Evolutionary conservation across 2,113 vertebrate genomes (phyloP), one percentile per base, ranked within the genome.

Genomic region (Pyrgilauda ruficollis): DNA sequence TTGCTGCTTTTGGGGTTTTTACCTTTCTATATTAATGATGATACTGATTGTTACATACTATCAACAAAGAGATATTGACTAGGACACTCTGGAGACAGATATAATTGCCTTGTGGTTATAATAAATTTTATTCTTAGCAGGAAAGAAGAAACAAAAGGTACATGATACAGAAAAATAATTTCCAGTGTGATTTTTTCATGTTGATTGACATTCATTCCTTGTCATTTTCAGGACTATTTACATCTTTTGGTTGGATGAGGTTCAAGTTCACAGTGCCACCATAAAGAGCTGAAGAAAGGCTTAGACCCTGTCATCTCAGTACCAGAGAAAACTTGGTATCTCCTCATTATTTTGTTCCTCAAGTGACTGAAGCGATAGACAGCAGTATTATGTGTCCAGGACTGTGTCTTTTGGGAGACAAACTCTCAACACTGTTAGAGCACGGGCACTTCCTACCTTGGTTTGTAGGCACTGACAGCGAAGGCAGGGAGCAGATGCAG

Each of bases 61-160:
- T 22, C 14, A 56, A 84, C 47, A 96, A 72, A 88, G 44, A 76
- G 20, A 46, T 84, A 95, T 94, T 39, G 68, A 95, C 93, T 74
- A 64, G 35, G 18, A 43, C 41, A 37, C 74, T 83, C 73, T 53
- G 43, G 27, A 93, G 66, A 80, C 46, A 85, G 74, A 78, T 37
- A 89, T 78, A 90, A 87, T 87, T 88, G 22, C 9, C n/a, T 88
- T 47, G 15, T 69, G n/a, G 10, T 69, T 92, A 43, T 55, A 90
- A 4, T 55, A 77, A 74, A 6, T 61, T 26, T 73, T 86, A 20
- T 58, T 82, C 31, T 73, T 77, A 78, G 20, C 4, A 6, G 31
- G 27, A 87, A 90, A 79, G n/a, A 77, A 53, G 53, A 86, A 90
- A 62, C 4, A 77, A 80, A 85, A 84, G 15, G 19, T 31, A 23